Percentiles rank a stretch among this genome's conserved stretches.
These are phyloP conservation scores for Cremastobaeus sp. DNA, from an alignment of 2,888 invertebrate genomes.

Conservation along the genomic window DNA sequence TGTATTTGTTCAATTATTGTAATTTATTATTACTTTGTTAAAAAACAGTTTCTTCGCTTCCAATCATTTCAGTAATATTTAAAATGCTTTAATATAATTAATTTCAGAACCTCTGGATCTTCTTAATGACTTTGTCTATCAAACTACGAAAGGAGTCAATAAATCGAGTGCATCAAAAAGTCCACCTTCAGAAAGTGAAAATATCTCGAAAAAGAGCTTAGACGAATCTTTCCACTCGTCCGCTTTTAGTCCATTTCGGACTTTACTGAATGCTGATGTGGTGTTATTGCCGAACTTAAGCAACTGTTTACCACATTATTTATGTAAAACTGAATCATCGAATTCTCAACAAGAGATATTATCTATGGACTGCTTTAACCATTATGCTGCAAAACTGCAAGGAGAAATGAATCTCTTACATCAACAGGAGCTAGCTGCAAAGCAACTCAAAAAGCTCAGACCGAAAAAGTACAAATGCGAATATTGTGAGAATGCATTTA, in stretches of 20 bases:
- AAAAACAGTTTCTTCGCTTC: conserved; percentile 1
- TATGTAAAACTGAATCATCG: conserved; percentile 11
- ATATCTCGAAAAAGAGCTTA: no score
- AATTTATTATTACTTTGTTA: conserved; percentile 1
- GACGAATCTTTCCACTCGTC: conserved; percentile 10
- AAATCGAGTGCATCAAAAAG: neutral
- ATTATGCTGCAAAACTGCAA: conserved; percentile 59
- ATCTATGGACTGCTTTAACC: conserved; percentile 26
- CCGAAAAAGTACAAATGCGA: conserved; percentile 96
- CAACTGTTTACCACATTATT: conserved; percentile 19
- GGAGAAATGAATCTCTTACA: conserved; percentile 69
- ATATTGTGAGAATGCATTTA: conserved; percentile 93
- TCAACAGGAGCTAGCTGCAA: conserved; percentile 69
- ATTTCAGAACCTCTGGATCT: conserved; percentile 47
- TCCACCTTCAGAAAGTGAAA: neutral
- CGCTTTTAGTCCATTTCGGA: conserved; percentile 32
- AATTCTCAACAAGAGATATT: conserved; percentile 15
- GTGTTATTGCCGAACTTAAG: conserved; percentile 15
- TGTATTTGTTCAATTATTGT: neutral
- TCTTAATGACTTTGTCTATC: conserved; percentile 47
- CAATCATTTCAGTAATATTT: no score
- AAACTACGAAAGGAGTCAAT: conserved; percentile 29
- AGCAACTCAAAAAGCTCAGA: conserved; percentile 83
- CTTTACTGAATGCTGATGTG: conserved; percentile 19
- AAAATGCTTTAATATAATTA: no score